Evolutionary conservation across 2,888 invertebrate genomes (phyloP).

Genomic region (Polyploca ridens): DNA sequence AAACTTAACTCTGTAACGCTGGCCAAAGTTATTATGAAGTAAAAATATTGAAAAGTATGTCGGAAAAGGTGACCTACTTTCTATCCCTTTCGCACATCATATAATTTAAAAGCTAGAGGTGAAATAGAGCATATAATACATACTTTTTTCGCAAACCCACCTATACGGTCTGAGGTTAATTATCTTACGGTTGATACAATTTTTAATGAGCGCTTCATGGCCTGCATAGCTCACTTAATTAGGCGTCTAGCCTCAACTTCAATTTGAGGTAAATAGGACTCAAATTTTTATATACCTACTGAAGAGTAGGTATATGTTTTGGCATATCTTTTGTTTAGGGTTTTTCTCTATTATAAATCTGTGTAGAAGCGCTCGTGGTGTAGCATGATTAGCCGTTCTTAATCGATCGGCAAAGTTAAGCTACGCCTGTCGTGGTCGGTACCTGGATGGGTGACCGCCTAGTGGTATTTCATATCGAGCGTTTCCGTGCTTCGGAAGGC

Average conservation of each 20-base stretch:
- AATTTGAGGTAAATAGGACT: neutral
- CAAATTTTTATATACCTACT: neutral
- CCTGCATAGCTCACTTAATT: neutral
- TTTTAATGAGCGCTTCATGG: slow-evolving; percentile 9
- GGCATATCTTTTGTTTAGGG: neutral
- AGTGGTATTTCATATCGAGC: no score
- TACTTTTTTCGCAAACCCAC: neutral
- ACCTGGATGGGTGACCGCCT: no score
- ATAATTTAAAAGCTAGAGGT: neutral
- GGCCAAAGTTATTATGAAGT: slow-evolving; percentile 1
- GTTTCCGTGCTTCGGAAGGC: no score
- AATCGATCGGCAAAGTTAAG: no score
- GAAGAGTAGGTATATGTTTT: neutral
- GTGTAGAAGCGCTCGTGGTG: no score
- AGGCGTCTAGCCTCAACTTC: neutral
- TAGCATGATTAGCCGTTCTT: no score
- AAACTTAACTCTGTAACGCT: neutral
- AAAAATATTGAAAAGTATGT: slow-evolving; percentile 1
- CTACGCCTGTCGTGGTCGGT: no score
- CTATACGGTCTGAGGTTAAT: neutral
- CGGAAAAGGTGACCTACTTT: slow-evolving; percentile 10
- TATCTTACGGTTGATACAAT: slow-evolving; percentile 8
- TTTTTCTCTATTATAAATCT: no score
- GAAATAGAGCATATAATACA: neutral
- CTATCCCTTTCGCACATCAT: neutral